Percentiles rank a stretch among this genome's conserved stretches.
These are phyloP conservation scores for Phyllotreta cruciferae DNA, from an alignment of 2,888 invertebrate species.

Conservation along the genomic window DNA sequence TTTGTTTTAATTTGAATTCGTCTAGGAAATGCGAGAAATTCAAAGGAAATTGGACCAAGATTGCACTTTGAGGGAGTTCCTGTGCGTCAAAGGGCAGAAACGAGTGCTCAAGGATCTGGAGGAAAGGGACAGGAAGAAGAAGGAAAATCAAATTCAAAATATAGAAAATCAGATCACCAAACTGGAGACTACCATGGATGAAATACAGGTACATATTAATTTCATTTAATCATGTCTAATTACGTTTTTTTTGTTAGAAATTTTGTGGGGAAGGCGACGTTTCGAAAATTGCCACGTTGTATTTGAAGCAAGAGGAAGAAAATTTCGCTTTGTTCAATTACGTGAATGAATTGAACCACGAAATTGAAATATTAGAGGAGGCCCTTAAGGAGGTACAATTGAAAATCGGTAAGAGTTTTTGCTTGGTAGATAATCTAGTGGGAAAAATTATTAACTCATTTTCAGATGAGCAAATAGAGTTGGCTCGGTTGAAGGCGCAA, in stretches of 20 bases:
- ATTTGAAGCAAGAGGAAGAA: conserved; percentile 85
- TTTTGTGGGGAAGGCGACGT: conserved; percentile 66
- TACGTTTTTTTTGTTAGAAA: conserved; percentile 55
- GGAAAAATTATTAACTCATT: conserved; percentile 18
- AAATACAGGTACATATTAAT: conserved; percentile 66
- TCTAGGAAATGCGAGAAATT: conserved; percentile 84
- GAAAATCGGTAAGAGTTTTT: conserved; percentile 65
- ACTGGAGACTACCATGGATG: conserved; percentile 77
- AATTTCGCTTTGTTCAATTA: conserved; percentile 92
- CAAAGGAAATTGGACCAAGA: conserved; percentile 87
- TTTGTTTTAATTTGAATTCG: conserved; percentile 21
- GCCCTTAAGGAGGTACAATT: conserved; percentile 69
- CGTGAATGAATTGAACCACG: conserved; percentile 88
- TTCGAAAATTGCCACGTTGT: conserved; percentile 75
- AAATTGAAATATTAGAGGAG: conserved; percentile 75
- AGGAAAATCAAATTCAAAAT: conserved; percentile 70
- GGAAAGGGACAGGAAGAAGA: conserved; percentile 75
- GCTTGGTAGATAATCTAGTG: neutral
- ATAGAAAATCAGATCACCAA: conserved; percentile 75
- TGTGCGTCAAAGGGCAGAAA: conserved; percentile 84
- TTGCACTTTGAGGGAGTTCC: conserved; percentile 82
- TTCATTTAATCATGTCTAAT: neutral
- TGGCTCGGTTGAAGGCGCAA: conserved; percentile 65
- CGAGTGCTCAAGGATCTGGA: conserved; percentile 76
- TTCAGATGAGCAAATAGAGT: conserved; percentile 68